Percentiles rank a stretch among this genome's conserved stretches.
These are phyloP conservation scores for Heliconius sara DNA, from an alignment of 2,888 invertebrate species.

Conservation along the genomic window DNA sequence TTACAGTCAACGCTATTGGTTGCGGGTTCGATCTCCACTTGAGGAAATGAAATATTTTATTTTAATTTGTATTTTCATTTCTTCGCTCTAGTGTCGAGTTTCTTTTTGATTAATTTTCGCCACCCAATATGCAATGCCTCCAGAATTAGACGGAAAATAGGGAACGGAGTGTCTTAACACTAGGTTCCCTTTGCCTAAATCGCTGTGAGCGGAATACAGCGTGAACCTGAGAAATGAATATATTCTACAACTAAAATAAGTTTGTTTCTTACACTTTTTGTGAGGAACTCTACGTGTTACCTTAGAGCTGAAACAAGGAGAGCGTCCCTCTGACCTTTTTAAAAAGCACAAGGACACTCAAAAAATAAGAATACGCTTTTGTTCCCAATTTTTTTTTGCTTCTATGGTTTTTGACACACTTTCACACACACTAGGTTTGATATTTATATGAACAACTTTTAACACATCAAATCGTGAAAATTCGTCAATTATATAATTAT, in stretches of 20 bases:
- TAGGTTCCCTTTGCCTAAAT: too few relatives aligned
- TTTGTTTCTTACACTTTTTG: not conserved
- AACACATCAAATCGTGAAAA: not conserved
- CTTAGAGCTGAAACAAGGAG: not conserved
- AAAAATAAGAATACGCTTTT: slow-evolving; percentile 4
- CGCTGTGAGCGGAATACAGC: too few relatives aligned
- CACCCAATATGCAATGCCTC: too few relatives aligned
- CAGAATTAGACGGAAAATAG: too few relatives aligned
- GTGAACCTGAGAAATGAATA: too few relatives aligned
- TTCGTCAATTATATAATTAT: not conserved
- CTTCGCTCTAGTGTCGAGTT: too few relatives aligned
- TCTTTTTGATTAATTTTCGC: too few relatives aligned
- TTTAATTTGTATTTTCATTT: too few relatives aligned
- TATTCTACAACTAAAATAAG: not conserved
- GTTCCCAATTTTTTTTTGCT: not conserved
- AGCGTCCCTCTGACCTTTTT: not conserved
- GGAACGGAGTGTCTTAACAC: too few relatives aligned
- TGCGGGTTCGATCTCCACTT: too few relatives aligned
- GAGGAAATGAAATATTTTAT: too few relatives aligned
- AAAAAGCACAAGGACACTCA: slow-evolving; percentile 4
- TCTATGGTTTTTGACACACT: slow-evolving; percentile 3
- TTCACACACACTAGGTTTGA: not conserved
- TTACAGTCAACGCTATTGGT: too few relatives aligned
- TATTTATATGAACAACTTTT: not conserved
- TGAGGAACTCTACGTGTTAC: not conserved